These are phyloP conservation scores for Bolborhynchus lineola DNA, from an alignment of 2,113 vertebrate genomes.

Conservation along the genomic window DNA sequence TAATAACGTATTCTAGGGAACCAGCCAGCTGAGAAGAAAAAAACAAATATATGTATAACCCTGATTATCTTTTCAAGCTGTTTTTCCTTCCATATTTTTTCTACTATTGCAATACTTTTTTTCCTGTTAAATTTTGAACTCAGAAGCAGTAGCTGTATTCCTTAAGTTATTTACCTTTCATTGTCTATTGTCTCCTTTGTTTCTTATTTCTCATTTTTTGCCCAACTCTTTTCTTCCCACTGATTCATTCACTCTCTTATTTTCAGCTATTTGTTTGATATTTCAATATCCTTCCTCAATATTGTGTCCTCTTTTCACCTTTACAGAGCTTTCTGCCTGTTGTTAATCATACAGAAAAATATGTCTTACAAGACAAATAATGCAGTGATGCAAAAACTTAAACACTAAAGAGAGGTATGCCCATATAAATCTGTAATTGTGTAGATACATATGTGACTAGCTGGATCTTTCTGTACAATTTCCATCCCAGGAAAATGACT, in stretches of 20 bases:
- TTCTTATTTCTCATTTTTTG: not conserved
- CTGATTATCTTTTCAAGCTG: not conserved
- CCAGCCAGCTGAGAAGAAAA: not conserved
- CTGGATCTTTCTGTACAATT: not conserved
- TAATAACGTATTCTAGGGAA: not conserved
- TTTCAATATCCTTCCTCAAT: not conserved
- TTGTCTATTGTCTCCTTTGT: not conserved
- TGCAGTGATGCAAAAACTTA: not conserved
- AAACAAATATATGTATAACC: not conserved
- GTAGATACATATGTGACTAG: not conserved
- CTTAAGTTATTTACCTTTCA: not conserved
- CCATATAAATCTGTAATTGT: not conserved
- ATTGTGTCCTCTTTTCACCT: not conserved
- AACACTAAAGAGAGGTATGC: not conserved
- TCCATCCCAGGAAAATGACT: not conserved
- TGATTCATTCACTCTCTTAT: not conserved
- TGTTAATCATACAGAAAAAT: not conserved
- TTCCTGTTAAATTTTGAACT: not conserved
- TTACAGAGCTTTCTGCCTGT: not conserved
- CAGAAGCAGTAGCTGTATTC: not conserved
- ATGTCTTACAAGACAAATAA: not conserved
- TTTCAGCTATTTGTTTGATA: not conserved
- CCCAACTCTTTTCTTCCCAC: not conserved
- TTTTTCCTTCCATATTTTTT: not conserved
- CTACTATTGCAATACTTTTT: not conserved